Conservation (phyloP, 2,113 vertebrate species). For the Anas platyrhynchos region DNA sequence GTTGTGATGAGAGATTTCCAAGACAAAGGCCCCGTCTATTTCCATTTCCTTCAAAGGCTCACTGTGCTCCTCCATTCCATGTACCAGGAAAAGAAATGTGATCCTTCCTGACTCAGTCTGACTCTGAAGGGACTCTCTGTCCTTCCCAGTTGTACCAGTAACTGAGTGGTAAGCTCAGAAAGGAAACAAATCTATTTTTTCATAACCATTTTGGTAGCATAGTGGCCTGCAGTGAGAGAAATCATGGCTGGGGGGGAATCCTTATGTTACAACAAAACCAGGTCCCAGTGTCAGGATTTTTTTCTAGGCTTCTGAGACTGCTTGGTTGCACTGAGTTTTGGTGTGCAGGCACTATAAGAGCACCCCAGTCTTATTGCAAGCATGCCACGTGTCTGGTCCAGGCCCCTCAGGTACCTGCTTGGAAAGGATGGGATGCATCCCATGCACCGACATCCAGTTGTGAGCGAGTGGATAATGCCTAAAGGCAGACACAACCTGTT, state of each 20-base stretch:
- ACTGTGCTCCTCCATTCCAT: not conserved
- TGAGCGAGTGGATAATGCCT: not conserved
- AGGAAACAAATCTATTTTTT: not conserved
- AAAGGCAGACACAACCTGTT: not conserved
- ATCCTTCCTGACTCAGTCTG: not conserved
- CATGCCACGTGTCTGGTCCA: not conserved
- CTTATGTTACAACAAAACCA: not conserved
- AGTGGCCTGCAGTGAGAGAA: not conserved
- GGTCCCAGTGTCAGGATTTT: not conserved
- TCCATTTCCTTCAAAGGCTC: not conserved
- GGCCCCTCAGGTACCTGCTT: not conserved
- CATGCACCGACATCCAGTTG: not conserved
- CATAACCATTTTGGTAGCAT: not conserved
- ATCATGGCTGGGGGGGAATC: not conserved
- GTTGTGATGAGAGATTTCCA: not conserved
- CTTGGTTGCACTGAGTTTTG: not conserved
- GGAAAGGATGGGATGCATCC: not conserved
- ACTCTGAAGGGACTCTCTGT: not conserved
- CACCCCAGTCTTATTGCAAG: not conserved
- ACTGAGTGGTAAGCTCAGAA: fast-evolving
- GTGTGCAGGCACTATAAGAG: not conserved
- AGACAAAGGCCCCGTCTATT: not conserved
- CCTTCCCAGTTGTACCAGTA: not conserved
- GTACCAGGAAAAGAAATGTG: not conserved
- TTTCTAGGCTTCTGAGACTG: not conserved